Percentiles rank a stretch among this genome's conserved stretches.
Conservation (phyloP, 2,888 invertebrate genomes). For the Neoscelio sp. region DNA sequence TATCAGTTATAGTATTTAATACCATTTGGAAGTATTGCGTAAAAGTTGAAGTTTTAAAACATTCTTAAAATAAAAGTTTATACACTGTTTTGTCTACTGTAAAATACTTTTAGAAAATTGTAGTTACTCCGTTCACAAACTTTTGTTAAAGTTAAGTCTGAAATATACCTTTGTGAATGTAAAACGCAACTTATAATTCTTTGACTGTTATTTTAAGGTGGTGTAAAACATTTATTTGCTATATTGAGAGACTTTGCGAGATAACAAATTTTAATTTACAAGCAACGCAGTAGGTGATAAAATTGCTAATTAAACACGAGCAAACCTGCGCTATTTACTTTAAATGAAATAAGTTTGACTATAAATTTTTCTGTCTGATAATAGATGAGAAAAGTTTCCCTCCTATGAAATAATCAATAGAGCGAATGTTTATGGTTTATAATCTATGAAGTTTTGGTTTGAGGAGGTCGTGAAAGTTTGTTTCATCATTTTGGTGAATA, state of each 20-base stretch:
- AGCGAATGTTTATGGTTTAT: slow-evolving; percentile 16
- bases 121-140: too few relatives aligned
- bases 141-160: too few relatives aligned
- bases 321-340: not conserved
- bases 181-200: too few relatives aligned
- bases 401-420: slow-evolving; percentile 9
- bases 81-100: not conserved
- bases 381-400: slow-evolving; percentile 14
- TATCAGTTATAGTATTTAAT: slow-evolving; percentile 10
- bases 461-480: slow-evolving; percentile 13
- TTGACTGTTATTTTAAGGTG: too few relatives aligned
- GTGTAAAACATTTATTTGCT: too few relatives aligned
- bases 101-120: not conserved
- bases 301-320: not conserved
- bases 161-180: too few relatives aligned
- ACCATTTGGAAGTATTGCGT: not conserved
- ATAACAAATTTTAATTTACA: too few relatives aligned
- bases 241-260: too few relatives aligned
- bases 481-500: slow-evolving; percentile 21
- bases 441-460: slow-evolving; percentile 27
- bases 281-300: too few relatives aligned
- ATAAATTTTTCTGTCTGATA: slow-evolving; percentile 8
- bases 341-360: not conserved
- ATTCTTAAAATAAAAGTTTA: slow-evolving; percentile 19
- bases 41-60: slow-evolving; percentile 5